Percentiles rank a stretch among this genome's conserved stretches.
Conservation (phyloP, 2,113 vertebrate genomes). For the Megaptera novaeangliae region DNA sequence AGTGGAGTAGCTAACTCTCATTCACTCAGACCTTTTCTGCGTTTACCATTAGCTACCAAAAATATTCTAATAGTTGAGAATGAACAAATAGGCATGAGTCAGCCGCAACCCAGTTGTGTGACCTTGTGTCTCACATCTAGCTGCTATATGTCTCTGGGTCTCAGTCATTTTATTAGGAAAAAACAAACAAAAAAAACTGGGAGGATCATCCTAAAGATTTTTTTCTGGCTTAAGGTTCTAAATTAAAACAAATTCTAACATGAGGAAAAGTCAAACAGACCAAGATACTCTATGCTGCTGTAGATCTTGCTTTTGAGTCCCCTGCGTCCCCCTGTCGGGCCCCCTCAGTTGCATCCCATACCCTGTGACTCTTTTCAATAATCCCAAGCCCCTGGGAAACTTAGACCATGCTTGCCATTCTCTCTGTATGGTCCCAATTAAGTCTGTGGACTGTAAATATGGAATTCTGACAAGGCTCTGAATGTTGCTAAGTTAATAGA, state of each 20-base stretch:
- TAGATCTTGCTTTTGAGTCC: neutral
- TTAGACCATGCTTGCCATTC: constrained; percentile 20
- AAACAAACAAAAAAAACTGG: neutral
- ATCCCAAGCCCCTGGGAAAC: constrained; percentile 41
- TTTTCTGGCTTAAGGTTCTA: neutral
- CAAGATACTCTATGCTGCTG: neutral
- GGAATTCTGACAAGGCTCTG: constrained; percentile 55
- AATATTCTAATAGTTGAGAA: neutral
- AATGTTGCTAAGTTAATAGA: constrained; percentile 65
- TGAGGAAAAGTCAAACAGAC: neutral
- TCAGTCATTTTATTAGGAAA: neutral
- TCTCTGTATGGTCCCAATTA: constrained; percentile 63
- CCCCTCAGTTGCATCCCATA: neutral
- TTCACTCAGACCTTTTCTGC: neutral
- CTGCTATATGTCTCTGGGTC: neutral
- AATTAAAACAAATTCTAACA: neutral
- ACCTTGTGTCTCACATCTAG: neutral
- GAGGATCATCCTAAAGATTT: neutral
- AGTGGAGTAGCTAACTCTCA: neutral
- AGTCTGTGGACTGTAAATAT: constrained; percentile 50
- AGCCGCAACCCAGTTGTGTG: neutral
- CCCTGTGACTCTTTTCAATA: constrained; percentile 31
- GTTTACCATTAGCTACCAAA: neutral
- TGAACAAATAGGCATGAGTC: neutral
- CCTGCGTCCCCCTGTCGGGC: neutral